Conservation (phyloP, 2,797 vertebrate species). For the Hippoglossus hippoglossus region DNA sequence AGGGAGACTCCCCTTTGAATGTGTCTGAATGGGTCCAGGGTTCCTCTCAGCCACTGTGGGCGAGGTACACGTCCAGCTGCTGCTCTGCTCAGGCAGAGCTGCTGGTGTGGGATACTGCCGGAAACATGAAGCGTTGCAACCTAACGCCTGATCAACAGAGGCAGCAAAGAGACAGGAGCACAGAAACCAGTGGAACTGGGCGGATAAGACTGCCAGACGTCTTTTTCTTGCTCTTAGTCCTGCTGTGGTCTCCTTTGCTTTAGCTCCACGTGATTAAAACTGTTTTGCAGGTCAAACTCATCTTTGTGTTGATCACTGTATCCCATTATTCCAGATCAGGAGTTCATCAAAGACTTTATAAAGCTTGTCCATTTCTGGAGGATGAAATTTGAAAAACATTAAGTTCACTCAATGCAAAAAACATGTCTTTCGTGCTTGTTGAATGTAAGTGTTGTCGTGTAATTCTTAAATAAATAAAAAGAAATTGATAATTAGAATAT, state of each 20-base stretch:
- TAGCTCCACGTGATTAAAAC: slow-evolving; percentile 10
- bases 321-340: background rate
- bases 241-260: slow-evolving; percentile 37
- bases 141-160: slow-evolving; percentile 70
- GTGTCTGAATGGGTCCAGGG: slow-evolving; percentile 68
- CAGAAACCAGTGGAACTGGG: slow-evolving; percentile 37
- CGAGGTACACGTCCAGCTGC: slow-evolving; percentile 82
- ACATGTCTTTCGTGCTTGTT: background rate
- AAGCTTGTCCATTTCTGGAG: background rate
- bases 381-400: background rate
- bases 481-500: background rate
- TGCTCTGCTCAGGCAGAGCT: slow-evolving; percentile 80
- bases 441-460: slow-evolving; percentile 9
- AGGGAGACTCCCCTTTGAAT: slow-evolving; percentile 71
- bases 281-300: slow-evolving; percentile 40
- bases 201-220: background rate
- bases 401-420: slow-evolving; percentile 11
- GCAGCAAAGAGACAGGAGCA: slow-evolving; percentile 51
- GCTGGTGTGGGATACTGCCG: slow-evolving; percentile 79
- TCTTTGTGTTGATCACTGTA: slow-evolving; percentile 8
- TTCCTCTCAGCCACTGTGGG: slow-evolving; percentile 67
- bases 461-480: slow-evolving; percentile 31
- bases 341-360: background rate
- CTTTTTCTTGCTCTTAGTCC: slow-evolving; percentile 19
- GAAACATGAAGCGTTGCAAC: slow-evolving; percentile 79